Base-by-base conservation (phyloP, 1,140 invertebrate genomes). In the Heterodera schachtii region DNA sequence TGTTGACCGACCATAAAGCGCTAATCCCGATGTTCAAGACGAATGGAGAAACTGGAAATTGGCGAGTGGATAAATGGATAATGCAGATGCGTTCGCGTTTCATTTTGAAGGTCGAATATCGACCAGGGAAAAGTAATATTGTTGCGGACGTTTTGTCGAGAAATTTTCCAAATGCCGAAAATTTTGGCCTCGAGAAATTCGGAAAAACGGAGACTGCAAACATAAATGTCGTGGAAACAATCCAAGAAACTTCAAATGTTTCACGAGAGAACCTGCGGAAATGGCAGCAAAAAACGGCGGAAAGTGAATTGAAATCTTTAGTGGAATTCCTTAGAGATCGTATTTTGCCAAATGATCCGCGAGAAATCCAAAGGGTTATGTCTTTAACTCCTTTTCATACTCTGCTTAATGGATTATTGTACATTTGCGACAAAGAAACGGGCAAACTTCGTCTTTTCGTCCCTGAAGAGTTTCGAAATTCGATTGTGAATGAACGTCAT, bases 11-110 rank as follows among this genome's bases (percentile, higher is more conserved):
- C 21, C 75, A 77, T 66, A 13, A 21, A 8, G 75, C 75, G 6
- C 60, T 77, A 19, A 31, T 77, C 4, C 75, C 75, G 6, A 77
- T 77, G 75, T 77, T 77, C 11, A 60, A 47, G 8, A 77, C n/a
- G 3, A 60, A 77, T n/a, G 44, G 49, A 19, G 75, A 77, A 73
- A 77, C 75, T 5, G 75, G 75, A 8, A 77, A 77, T 31, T 21
- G 52, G 52, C 43, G 75, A n/a, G 75, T 77, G 19, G 75, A 77
- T 11, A 44, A 66, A n/a, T 77, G 52, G 52, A n/a, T 77, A 2
- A 60, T 77, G 66, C 52, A 77, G 9, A 47, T 77, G 19, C 75
- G 70, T 7, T 44, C 75, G 1, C 52, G 66, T 16, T 77, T 77
- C 49, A n/a, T 64, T 1, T 31, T 77, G 2, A 21, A 5, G 0